phyloP scores from a whole-genome alignment of 2,113 vertebrate species.

The Craseonycteris thonglongyai region DNA sequence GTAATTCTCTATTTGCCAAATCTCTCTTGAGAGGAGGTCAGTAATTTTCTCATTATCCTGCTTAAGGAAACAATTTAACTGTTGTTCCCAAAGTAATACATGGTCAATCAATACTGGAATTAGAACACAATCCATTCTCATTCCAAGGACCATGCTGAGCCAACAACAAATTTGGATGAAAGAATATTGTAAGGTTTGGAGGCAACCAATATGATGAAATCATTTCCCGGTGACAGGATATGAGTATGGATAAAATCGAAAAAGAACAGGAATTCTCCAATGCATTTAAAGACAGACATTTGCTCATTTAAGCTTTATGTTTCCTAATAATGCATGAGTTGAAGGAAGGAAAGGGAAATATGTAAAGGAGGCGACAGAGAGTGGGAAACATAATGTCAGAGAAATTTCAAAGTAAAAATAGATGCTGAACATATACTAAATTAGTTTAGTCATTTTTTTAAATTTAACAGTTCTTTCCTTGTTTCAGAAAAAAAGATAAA shows the following conservation, averaged over 20 bases:
- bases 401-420: conserved; percentile 31
- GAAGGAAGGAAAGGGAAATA: background rate
- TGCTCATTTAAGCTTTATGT: background rate
- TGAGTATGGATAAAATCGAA: background rate
- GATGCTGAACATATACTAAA: conserved; percentile 11
- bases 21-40: background rate
- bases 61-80: background rate
- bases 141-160: background rate
- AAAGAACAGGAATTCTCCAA: background rate
- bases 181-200: background rate
- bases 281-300: background rate
- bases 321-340: background rate
- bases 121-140: conserved; percentile 25
- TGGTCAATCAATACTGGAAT: conserved; percentile 30
- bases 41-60: conserved; percentile 40
- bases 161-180: conserved; percentile 1
- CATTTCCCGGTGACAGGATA: background rate
- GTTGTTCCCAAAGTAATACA: conserved; percentile 24
- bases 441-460: background rate
- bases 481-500: background rate
- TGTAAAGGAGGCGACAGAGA: background rate
- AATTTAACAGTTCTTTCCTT: background rate
- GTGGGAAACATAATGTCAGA: background rate
- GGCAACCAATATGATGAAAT: background rate
- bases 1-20: conserved; percentile 20